Conservation (phyloP, 2,797 vertebrate species). For the Cyprinella venusta region DNA sequence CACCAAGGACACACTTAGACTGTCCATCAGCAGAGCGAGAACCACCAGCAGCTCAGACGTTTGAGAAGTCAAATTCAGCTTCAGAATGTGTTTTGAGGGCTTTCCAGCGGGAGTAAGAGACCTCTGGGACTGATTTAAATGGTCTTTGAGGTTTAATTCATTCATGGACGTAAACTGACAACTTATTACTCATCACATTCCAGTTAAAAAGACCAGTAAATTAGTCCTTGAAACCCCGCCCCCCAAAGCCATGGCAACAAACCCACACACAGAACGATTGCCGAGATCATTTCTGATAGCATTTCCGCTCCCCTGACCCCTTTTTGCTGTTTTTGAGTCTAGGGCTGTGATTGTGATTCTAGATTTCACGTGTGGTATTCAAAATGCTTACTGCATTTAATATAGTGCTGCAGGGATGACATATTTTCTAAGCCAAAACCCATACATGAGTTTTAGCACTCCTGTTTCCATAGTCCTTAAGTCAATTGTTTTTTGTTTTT, state of each 20-base stretch:
- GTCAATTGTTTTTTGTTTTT: background rate
- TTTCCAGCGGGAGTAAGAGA: background rate
- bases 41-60: conserved; percentile 72
- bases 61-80: conserved; percentile 56
- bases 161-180: background rate
- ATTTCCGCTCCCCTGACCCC: conserved; percentile 2
- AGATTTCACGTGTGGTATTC: background rate
- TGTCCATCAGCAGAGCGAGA: conserved; percentile 63
- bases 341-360: background rate
- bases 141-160: background rate
- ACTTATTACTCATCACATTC: background rate
- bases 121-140: background rate
- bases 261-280: background rate
- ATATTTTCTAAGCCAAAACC: background rate
- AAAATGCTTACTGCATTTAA: background rate
- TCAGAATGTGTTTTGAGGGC: background rate
- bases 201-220: background rate
- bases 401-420: too few species aligned
- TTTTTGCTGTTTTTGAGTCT: background rate
- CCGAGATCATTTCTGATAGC: background rate
- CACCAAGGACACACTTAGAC: conserved; percentile 60
- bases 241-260: background rate
- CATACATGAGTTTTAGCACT: background rate
- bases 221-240: background rate
- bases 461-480: background rate